phyloP scores from a whole-genome alignment of 2,888 invertebrate genomes.

The Drosophila ustulata region DNA sequence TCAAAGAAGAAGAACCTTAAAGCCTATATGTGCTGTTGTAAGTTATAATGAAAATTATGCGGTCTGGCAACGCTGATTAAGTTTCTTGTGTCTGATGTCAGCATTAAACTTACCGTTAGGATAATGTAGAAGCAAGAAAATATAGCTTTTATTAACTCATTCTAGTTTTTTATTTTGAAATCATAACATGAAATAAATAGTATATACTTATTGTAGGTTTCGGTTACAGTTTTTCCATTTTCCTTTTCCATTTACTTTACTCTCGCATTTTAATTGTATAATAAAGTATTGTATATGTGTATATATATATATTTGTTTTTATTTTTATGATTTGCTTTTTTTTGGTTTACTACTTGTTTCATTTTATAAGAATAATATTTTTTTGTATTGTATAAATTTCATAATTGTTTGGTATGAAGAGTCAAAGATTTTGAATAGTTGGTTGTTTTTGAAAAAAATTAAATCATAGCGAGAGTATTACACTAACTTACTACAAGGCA shows the following conservation, averaged over 20 bases:
- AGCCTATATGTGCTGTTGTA: background rate
- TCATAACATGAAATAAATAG: conserved; percentile 59
- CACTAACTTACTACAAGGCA: conserved; percentile 82
- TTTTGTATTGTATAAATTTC: conserved; percentile 60
- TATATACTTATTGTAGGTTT: conserved; percentile 51
- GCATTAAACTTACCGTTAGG: background rate
- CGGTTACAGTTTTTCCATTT: conserved; percentile 45
- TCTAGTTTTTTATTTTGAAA: conserved; percentile 73
- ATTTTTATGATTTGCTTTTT: conserved; percentile 35
- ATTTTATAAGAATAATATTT: conserved; percentile 70
- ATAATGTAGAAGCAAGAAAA: background rate
- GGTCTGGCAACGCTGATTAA: background rate
- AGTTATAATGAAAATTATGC: background rate
- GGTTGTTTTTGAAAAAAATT: conserved; percentile 28
- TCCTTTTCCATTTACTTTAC: conserved; percentile 34
- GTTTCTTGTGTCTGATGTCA: background rate
- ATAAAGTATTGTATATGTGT: conserved; percentile 62
- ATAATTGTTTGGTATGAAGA: conserved; percentile 55
- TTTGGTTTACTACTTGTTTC: conserved; percentile 49
- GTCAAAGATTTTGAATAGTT: conserved; percentile 57
- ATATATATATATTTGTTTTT: conserved; percentile 40
- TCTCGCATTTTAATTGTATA: conserved; percentile 59
- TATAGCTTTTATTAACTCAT: conserved; percentile 46
- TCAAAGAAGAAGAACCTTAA: too few species aligned
- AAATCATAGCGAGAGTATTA: conserved; percentile 63